These are phyloP conservation scores for Agrilus mali DNA, from an alignment of 2,888 invertebrate species.

Conservation along the genomic window DNA sequence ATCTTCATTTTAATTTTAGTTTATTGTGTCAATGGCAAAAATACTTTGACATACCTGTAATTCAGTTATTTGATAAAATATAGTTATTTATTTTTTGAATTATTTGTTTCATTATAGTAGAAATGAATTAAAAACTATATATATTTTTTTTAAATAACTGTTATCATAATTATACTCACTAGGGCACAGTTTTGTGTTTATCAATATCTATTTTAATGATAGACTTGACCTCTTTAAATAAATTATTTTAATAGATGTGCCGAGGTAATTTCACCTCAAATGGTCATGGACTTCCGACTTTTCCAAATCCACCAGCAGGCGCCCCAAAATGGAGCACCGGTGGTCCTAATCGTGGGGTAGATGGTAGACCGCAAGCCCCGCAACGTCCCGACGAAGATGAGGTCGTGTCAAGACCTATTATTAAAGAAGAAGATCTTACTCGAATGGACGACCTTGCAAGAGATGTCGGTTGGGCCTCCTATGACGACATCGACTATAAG, in stretches of 20 bases:
- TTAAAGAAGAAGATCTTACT: constrained; percentile 84
- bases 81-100: no score
- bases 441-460: constrained; percentile 84
- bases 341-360: constrained; percentile 15
- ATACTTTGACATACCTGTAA: no score
- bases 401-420: constrained; percentile 68
- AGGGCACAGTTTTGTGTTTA: no score
- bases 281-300: constrained; percentile 18
- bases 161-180: constrained; percentile 1
- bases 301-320: constrained; percentile 12
- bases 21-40: no score
- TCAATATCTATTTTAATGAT: no score
- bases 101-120: no score
- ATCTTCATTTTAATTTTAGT: no score
- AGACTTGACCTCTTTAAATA: neutral
- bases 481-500: constrained; percentile 90
- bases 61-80: no score
- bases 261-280: constrained; percentile 24
- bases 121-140: neutral
- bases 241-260: constrained; percentile 14
- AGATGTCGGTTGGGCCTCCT: constrained; percentile 84
- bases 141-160: neutral
- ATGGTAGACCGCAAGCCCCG: constrained; percentile 24
- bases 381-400: constrained; percentile 32
- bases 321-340: constrained; percentile 3